A percentile compares a stretch with the other conserved stretches of the same genome.
Evolutionary conservation across 2,113 vertebrate species (phyloP).

Genomic region (Tetraodon nigroviridis): DNA sequence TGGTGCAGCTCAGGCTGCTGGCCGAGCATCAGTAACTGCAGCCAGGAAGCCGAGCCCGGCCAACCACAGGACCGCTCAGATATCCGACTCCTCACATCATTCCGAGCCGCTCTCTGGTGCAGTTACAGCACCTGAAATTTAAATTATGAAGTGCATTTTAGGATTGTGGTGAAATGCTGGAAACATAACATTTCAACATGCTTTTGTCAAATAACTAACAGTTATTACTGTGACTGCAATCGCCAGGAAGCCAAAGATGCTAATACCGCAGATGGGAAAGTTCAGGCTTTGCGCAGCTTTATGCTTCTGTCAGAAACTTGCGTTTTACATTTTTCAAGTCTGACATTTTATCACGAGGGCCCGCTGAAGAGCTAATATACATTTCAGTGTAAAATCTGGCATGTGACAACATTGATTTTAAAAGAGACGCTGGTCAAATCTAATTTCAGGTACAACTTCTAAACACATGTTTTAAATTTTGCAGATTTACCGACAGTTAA

Average conservation of each 20-base stretch:
- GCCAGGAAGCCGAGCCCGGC: conserved; percentile 43
- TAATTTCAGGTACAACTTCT: no score
- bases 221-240: conserved; percentile 1
- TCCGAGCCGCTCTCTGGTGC: conserved; percentile 23
- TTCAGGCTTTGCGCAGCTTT: neutral
- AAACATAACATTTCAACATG: conserved; percentile 18
- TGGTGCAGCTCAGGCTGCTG: conserved; percentile 40
- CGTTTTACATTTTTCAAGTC: no score
- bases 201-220: conserved; percentile 3
- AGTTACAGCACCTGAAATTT: conserved; percentile 47
- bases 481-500: no score
- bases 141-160: conserved; percentile 36
- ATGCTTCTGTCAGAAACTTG: neutral
- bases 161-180: conserved; percentile 19
- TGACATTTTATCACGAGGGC: no score
- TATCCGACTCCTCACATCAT: conserved; percentile 51
- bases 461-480: no score
- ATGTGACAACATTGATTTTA: no score
- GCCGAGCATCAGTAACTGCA: conserved; percentile 40
- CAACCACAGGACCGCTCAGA: conserved; percentile 48
- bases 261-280: neutral
- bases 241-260: conserved; percentile 6
- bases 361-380: no score
- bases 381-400: no score
- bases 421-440: no score